phyloP scores from a whole-genome alignment of 2,888 invertebrate species.

The Pyrgus malvae region DNA sequence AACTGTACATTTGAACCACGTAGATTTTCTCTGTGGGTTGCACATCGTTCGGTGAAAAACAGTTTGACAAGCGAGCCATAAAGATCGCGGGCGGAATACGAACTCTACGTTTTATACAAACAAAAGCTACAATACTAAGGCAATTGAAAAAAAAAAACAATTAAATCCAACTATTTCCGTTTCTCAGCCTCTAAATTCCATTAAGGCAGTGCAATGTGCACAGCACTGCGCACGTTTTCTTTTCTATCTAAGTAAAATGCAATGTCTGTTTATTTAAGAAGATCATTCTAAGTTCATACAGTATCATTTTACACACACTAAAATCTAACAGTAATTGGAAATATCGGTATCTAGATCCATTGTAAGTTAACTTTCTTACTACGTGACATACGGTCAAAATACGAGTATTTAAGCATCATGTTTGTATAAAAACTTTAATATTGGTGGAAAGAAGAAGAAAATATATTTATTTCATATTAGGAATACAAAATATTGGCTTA shows the following conservation, averaged over 20 bases:
- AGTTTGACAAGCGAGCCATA: too few species aligned
- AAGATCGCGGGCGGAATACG: too few species aligned
- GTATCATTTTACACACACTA: slow-evolving; percentile 56
- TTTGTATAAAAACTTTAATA: too few species aligned
- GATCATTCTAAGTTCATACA: slow-evolving; percentile 71
- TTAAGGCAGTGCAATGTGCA: slow-evolving; percentile 16
- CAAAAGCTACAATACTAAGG: too few species aligned
- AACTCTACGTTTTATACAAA: too few species aligned
- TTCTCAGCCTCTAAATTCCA: slow-evolving; percentile 22
- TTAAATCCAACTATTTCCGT: slow-evolving; percentile 15
- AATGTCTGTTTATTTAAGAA: slow-evolving; percentile 65
- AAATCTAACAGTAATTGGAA: slow-evolving; percentile 51
- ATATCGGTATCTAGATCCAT: slow-evolving; percentile 53
- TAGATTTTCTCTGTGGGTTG: too few species aligned
- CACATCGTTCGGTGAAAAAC: too few species aligned
- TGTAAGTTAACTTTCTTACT: slow-evolving; percentile 55
- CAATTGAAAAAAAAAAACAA: slow-evolving; percentile 15
- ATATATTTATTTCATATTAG: too few species aligned
- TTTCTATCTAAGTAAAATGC: slow-evolving; percentile 63
- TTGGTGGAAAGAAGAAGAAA: too few species aligned
- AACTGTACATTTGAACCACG: too few species aligned
- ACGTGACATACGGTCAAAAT: slow-evolving; percentile 30
- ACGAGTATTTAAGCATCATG: too few species aligned
- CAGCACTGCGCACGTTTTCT: slow-evolving; percentile 49
- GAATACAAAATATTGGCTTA: too few species aligned